Base-by-base conservation (phyloP, 2,797 vertebrate genomes). In the Darevskia mixta region DNA sequence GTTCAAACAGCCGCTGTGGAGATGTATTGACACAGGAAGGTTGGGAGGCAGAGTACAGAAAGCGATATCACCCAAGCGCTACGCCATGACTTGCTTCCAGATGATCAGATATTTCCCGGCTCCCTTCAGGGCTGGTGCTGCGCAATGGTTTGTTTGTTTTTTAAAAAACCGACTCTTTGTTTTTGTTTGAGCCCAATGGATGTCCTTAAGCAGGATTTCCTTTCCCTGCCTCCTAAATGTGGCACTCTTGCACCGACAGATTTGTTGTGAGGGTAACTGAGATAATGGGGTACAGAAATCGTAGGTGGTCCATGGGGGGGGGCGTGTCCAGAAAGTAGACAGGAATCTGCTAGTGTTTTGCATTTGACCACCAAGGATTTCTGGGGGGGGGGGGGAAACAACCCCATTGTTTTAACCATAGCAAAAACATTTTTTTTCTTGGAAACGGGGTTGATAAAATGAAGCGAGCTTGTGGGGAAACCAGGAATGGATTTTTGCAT, bases 1-100 rank as follows among this genome's bases (percentile, higher is more conserved):
- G 91, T 90, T 92, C 94, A 95, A 89, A 96, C 94, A 96, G 90
- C 58, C 83, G 0, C 67, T 55, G 35, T 86, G 49, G 79, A 87
- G 90, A 86, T 81, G 81, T 94, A 90, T 91, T 94, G 95, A 94
- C 93, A 92, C 58, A 92, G 91, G 87, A 78, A 82, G 91, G 78
- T 89, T 15, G 91, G 85, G 55, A 81, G 43, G 86, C 69, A 80
- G 69, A 41, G 78, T 64, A 55, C 55, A 87, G 90, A 90, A 95
- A 91, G 88, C 55, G 85, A 78, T 81, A 81, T 55, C 49, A 81
- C 69, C 87, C 83, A 86, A 67, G 81, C 69, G 38, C 87, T 72
- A 27, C 6, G 79, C 35, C 20, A 3, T 38, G 71, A 58, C 90
- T 89, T 82, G 0, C 90, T 91, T 93, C 78, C 85, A 93, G 86